phyloP scores from a whole-genome alignment of 2,888 invertebrate species.

The Branchipolynoe longqiensis region DNA sequence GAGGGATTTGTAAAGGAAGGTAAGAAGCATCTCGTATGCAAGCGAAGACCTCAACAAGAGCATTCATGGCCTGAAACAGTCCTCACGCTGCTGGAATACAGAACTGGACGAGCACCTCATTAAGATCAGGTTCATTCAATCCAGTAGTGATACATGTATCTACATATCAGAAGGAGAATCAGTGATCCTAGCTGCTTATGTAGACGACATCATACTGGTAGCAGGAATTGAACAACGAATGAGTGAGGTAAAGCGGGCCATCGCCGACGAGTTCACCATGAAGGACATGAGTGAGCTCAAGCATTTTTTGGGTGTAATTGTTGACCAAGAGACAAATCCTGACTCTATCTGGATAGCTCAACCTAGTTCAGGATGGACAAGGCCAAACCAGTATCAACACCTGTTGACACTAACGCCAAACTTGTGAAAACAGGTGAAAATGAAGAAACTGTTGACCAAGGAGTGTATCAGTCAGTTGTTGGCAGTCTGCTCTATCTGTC shows the following conservation, averaged over 20 bases:
- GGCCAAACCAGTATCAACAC: conserved; percentile 18
- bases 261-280: conserved; percentile 30
- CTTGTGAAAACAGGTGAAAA: background rate
- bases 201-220: conserved; percentile 3
- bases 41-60: conserved; percentile 6
- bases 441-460: conserved; percentile 8
- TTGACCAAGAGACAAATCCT: conserved; percentile 23
- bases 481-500: conserved; percentile 62
- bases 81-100: conserved; percentile 32
- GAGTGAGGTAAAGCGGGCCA: conserved; percentile 19
- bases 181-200: conserved; percentile 25
- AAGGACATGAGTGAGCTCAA: conserved; percentile 52
- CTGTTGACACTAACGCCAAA: background rate
- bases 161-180: conserved; percentile 28
- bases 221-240: background rate
- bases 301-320: conserved; percentile 34
- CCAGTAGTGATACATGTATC: conserved; percentile 22
- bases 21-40: background rate
- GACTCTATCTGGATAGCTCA: conserved; percentile 54
- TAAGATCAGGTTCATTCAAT: conserved; percentile 7
- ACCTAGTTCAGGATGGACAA: conserved; percentile 36
- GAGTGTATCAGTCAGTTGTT: conserved; percentile 56
- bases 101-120: conserved; percentile 17
- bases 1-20: conserved; percentile 1
- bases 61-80: conserved; percentile 38